phyloP scores from a whole-genome alignment of 2,888 invertebrate genomes.

The Digitonthophagus gazella region DNA sequence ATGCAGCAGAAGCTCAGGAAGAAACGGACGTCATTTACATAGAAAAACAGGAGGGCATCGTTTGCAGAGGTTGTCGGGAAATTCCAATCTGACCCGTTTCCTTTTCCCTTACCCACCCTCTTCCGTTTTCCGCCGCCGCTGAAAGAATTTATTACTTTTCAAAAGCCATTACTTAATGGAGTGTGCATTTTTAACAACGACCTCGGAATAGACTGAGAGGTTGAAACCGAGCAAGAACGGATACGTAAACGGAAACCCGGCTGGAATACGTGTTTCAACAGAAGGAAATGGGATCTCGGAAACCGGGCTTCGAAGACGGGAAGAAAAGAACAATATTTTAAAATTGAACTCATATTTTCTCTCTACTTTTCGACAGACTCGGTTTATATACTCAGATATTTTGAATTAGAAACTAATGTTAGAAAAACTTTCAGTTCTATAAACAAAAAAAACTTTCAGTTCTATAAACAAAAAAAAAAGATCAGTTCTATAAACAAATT shows the following conservation, averaged over 20 bases:
- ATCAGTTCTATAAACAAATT: neutral
- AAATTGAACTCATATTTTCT: too few relatives aligned
- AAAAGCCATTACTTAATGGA: conserved; percentile 14
- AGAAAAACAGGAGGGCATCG: conserved; percentile 14
- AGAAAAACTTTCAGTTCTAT: too few relatives aligned
- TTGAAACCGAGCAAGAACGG: neutral
- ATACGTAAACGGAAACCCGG: conserved; percentile 1
- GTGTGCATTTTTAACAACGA: conserved; percentile 13
- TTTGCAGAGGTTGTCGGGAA: neutral
- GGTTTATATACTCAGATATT: too few relatives aligned
- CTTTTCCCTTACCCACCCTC: neutral
- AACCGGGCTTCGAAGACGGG: too few relatives aligned
- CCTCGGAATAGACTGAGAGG: neutral
- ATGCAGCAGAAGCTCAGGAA: neutral
- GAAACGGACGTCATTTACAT: conserved; percentile 13
- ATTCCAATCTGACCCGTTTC: neutral
- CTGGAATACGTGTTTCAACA: too few relatives aligned
- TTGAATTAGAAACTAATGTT: too few relatives aligned
- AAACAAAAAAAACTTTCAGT: too few relatives aligned
- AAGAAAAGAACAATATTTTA: too few relatives aligned
- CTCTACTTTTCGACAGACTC: too few relatives aligned
- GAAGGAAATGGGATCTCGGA: too few relatives aligned
- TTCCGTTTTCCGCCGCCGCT: neutral
- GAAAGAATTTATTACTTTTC: conserved; percentile 15
- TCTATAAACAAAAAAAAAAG: too few relatives aligned